These are phyloP conservation scores for Apodemia mormo DNA, from an alignment of 2,888 invertebrate genomes.

Conservation along the genomic window DNA sequence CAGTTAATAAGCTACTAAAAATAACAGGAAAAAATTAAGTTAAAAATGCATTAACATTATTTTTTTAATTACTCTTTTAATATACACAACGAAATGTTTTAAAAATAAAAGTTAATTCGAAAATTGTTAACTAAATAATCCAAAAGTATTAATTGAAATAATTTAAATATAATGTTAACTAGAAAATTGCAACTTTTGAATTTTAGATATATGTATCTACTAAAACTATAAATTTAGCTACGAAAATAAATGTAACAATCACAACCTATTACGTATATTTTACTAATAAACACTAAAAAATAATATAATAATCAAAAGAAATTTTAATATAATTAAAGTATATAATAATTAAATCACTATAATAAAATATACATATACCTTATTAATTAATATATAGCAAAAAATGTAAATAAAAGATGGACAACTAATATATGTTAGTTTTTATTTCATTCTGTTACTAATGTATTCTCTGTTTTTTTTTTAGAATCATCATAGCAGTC, in stretches of 20 bases:
- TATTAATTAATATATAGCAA: background rate
- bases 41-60: background rate
- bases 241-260: background rate
- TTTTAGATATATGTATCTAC: no score
- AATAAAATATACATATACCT: background rate
- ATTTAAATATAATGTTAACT: background rate
- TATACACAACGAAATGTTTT: background rate
- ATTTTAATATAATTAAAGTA: background rate
- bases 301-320: background rate
- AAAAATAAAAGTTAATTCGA: background rate
- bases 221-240: background rate
- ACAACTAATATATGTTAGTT: no score
- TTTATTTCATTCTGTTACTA: no score
- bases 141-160: no score
- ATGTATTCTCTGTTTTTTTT: no score
- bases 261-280: background rate
- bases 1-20: background rate
- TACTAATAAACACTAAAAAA: background rate
- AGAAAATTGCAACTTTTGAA: no score
- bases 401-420: background rate
- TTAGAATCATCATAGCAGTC: no score
- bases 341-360: background rate
- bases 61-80: background rate
- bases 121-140: background rate
- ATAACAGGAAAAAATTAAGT: background rate